Conservation (phyloP, 1,140 invertebrate genomes). For the Eurosta solidaginis region DNA sequence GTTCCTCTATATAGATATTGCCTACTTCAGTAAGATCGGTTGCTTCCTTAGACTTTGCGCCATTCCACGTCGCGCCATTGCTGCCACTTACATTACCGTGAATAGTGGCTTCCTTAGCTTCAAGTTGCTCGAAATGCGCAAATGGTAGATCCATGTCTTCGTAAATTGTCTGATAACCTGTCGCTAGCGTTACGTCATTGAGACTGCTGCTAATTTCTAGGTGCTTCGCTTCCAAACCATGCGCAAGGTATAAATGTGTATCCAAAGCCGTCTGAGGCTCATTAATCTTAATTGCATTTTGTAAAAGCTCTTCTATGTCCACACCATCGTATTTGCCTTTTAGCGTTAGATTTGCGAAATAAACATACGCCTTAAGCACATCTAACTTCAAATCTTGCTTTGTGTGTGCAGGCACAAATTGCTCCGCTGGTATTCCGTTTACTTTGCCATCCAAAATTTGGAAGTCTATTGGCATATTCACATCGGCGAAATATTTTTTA, state of each 20-base stretch:
- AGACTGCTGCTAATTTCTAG: conserved; percentile 27
- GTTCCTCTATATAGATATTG: conserved; percentile 45
- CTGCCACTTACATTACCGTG: conserved; percentile 41
- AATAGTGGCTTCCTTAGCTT: conserved; percentile 38
- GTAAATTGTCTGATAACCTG: conserved; percentile 42
- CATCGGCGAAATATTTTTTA: conserved; percentile 56
- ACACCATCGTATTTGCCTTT: conserved; percentile 53
- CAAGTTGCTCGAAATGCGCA: conserved; percentile 38
- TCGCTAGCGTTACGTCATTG: conserved; percentile 40
- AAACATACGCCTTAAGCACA: conserved; percentile 57
- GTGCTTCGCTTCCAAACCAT: not conserved
- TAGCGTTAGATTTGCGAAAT: conserved; percentile 55
- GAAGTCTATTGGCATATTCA: conserved; percentile 49
- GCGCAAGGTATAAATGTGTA: conserved; percentile 38
- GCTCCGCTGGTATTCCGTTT: conserved; percentile 55
- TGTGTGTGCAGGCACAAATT: conserved; percentile 59
- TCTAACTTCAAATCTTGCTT: conserved; percentile 54
- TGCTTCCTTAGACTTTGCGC: not conserved
- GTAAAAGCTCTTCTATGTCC: conserved; percentile 55
- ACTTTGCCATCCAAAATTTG: conserved; percentile 46
- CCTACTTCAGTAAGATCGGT: not conserved
- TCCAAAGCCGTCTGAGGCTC: conserved; percentile 34
- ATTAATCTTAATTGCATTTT: conserved; percentile 50
- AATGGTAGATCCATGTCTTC: conserved; percentile 41
- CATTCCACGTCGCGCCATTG: conserved; percentile 32